Evolutionary conservation across 2,888 invertebrate species (phyloP), one percentile per base, ranked within the genome.

Genomic region (Ochropleura plecta): DNA sequence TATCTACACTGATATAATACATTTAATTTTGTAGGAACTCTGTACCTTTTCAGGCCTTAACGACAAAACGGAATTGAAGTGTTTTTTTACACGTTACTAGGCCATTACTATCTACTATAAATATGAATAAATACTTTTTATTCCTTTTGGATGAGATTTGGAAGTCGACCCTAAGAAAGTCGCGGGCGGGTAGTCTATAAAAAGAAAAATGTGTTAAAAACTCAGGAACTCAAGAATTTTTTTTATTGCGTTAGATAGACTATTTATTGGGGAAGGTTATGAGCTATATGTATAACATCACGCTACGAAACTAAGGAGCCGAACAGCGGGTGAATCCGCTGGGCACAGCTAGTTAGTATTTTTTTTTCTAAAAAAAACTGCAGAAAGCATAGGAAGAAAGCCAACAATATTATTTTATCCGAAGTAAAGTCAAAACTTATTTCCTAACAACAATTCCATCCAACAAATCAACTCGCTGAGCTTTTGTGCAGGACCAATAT

Each of bases 401-500:
- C 30, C 6, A 4, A 9, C 0, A 68, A 46, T 5, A 46, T 6
- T 30, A 12, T 46, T 8, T 53, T 53, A 51, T 4, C 51, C n/a
- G 18, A 53, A 53, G 18, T 51, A 30, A 14, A 30, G 30, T 16
- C 4, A 16, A 40, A 40, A 8, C 9, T 5, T 9, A 40, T 40
- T 42, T 9, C 9, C 59, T 40, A 16, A 18, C 18, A 40, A 49
- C 42, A 16, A 40, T n/a, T 16, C 4, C 10, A 51, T 53, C 14
- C 40, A 60, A 18, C 18, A 57, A 73, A 12, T 10, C 9, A 42
- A 30, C 49, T 30, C 8, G 46, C n/a, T 44, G n/a, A 18, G 46
- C n/a, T 46, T 8, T 40, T 8, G 18, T 59, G 51, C 18, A 64
- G 73, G 60, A 18, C 48, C 74, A 71, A 64, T 74, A 66, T n/a